Base-by-base conservation (phyloP, 1,140 invertebrate genomes). In the Caenorhabditis latens region DNA sequence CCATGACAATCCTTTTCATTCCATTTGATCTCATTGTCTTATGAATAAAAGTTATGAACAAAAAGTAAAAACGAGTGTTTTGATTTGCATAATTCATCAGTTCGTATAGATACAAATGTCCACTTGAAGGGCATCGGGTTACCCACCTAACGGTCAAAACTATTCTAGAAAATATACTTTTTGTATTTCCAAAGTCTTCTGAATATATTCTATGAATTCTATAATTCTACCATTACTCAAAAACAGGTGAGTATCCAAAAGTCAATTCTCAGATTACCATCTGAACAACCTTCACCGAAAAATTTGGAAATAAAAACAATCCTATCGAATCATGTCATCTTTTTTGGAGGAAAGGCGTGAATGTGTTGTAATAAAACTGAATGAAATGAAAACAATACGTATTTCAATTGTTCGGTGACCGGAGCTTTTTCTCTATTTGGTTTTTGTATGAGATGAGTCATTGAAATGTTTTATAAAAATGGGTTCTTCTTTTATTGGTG, bases 41-140 rank as follows among this genome's bases (percentile, higher is more conserved):
- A 67, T 0, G 21, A 79, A 79, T 50, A 79, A 79, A 48, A 21
- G n/a, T 32, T n/a, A 50, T 53, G 46, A 24, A 24, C 13, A 13
- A 79, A 43, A 43, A 50, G 16, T 5, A 4, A 16, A 16, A 46
- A 16, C 40, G 43, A 46, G 67, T 46, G n/a, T 79, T 79, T 79
- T 79, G n/a, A 50, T 79, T 50, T 79, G 46, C 46, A 79, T 79
- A 79, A 79, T 79, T 79, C 71, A 79, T 79, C 43, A 79, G 43
- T 79, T 79, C 46, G 46, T 79, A 79, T 79, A 79, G 46, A 11
- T 50, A 16, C 14, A 13, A 46, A 9, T 21, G n/a, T 67, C 65
- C 43, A 50, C 46, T 79, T 79, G 71, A 24, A 24, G 13, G 46
- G 71, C 71, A 42, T 79, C 46, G 46, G 43, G 46, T 79, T 79